Base-by-base conservation (phyloP, 2,797 vertebrate species). In the Enteromius radiatus region DNA sequence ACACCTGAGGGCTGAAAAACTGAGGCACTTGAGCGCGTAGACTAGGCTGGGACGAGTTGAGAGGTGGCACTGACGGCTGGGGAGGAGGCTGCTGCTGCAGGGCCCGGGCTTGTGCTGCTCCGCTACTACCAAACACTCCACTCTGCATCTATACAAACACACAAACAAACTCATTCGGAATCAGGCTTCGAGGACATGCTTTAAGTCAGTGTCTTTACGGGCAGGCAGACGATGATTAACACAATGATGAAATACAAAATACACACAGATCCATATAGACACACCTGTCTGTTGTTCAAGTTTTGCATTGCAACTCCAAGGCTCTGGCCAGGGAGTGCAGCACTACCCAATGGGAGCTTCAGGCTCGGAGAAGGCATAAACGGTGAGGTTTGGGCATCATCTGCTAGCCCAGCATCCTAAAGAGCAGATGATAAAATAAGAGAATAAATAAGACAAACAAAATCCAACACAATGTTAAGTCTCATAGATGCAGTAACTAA, bases 11-110 rank as follows among this genome's bases (percentile, higher is more conserved):
- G 98, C 97, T 98, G 95, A 98, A 96, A 98, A 98, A 98, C 96
- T 96, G 97, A 99, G 98, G 97, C 97, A 99, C 97, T 99, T 99
- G 98, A 97, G 98, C 97, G 92, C 97, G 97, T 96, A 98, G 97
- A 97, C 96, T 97, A 97, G 98, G 98, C 98, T 99, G 98, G 97
- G 97, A 97, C 95, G 97, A 97, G 94, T 94, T 97, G 94, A 97
- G 97, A 96, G 97, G 96, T 95, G 96, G 97, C 96, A 96, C 96
- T 97, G 97, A 95, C 92, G 96, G 96, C 96, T 94, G 94, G 90
- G 93, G 94, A 91, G 92, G 93, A 73, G 86, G 87, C 90, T 92
- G 91, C 86, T 94, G 97, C 92, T 95, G 97, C 96, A 97, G 94
- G 95, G 95, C 96, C 96, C 97, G 97, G 95, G 96, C 95, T 97